phyloP scores from a whole-genome alignment of 1,140 invertebrate genomes.

The Hestina assimilis region DNA sequence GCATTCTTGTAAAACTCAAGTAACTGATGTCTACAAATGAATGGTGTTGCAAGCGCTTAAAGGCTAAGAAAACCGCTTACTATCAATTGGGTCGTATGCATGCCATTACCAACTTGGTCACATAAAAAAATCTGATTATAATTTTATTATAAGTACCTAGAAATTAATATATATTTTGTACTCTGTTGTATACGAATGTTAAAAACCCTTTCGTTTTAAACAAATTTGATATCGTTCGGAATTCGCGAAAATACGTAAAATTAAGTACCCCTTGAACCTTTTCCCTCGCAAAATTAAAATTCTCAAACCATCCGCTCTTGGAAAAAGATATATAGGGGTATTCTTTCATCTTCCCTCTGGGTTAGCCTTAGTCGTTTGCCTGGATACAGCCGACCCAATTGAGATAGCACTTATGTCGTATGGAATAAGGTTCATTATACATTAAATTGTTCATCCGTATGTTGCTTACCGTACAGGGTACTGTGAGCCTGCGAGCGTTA shows the following conservation, averaged over 20 bases:
- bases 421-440: constrained; percentile 5
- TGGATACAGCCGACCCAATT: constrained; percentile 21
- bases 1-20: too few relatives aligned
- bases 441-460: neutral
- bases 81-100: too few relatives aligned
- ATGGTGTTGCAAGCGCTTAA: too few relatives aligned
- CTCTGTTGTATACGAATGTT: neutral
- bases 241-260: constrained; percentile 31
- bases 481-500: constrained; percentile 52
- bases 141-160: too few relatives aligned
- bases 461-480: constrained; percentile 25
- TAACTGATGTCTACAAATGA: too few relatives aligned
- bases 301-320: constrained; percentile 72
- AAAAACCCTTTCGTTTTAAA: constrained; percentile 13
- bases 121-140: too few relatives aligned
- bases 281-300: constrained; percentile 72
- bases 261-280: constrained; percentile 44
- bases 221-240: constrained; percentile 20
- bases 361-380: constrained; percentile 71
- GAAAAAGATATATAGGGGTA: constrained; percentile 75
- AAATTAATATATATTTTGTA: too few relatives aligned
- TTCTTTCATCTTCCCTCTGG: constrained; percentile 72
- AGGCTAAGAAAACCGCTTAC: too few relatives aligned
- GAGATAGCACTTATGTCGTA: neutral
- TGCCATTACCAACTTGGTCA: too few relatives aligned